phyloP scores from a whole-genome alignment of 1,140 invertebrate species.

The Zophobas atratus region DNA sequence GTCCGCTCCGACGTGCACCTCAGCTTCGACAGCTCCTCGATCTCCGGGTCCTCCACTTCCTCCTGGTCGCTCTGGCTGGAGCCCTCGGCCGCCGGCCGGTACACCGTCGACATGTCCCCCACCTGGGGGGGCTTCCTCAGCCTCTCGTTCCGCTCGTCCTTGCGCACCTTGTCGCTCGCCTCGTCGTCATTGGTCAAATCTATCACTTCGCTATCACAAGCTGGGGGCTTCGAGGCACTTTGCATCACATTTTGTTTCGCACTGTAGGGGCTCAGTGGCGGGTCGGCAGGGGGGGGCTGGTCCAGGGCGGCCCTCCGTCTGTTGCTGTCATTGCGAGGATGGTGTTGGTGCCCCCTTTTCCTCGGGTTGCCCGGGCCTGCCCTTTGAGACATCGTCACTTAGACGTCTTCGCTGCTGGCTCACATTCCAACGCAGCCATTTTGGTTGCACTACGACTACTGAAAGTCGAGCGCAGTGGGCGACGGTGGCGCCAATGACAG shows the following conservation, averaged over 20 bases:
- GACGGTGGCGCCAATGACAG: slow-evolving; percentile 3
- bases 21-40: slow-evolving; percentile 83
- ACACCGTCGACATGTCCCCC: slow-evolving; percentile 70
- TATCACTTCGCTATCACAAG: slow-evolving; percentile 65
- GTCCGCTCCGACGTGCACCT: slow-evolving; percentile 90
- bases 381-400: slow-evolving; percentile 71
- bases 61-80: slow-evolving; percentile 69
- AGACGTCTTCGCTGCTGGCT: slow-evolving; percentile 50
- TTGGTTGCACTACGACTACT: slow-evolving; percentile 65
- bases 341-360: slow-evolving; percentile 85
- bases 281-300: slow-evolving; percentile 21
- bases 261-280: slow-evolving; percentile 56
- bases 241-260: slow-evolving; percentile 61
- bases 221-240: slow-evolving; percentile 55
- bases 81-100: slow-evolving; percentile 70
- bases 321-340: slow-evolving; percentile 74
- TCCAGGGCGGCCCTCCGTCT: slow-evolving; percentile 67
- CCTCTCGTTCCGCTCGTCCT: slow-evolving; percentile 59
- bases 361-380: slow-evolving; percentile 75
- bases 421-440: slow-evolving; percentile 67
- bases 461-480: slow-evolving; percentile 31
- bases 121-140: slow-evolving; percentile 29
- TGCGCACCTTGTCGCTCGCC: slow-evolving; percentile 54
- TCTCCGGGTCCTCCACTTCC: slow-evolving; percentile 80
- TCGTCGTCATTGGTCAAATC: slow-evolving; percentile 66